Conservation (phyloP, 1,140 invertebrate species). For the Batillaria attramentaria region DNA sequence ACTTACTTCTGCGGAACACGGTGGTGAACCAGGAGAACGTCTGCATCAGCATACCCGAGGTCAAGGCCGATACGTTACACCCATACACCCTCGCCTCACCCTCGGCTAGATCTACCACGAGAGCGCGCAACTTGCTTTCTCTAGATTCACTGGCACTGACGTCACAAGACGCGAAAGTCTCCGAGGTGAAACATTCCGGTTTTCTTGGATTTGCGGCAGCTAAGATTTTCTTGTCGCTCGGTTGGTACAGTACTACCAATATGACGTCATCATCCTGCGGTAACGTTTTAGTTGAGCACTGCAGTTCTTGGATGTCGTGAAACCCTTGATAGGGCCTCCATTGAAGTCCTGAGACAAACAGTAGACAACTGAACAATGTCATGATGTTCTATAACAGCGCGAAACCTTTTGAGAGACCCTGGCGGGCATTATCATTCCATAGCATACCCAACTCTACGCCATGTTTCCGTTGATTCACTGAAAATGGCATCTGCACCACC, state of each 20-base stretch:
- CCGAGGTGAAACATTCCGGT: background rate
- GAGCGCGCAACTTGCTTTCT: background rate
- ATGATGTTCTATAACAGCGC: too few species aligned
- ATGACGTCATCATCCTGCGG: background rate
- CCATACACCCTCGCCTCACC: constrained; percentile 15
- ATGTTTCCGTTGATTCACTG: too few species aligned
- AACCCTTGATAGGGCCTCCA: background rate
- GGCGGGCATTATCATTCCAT: too few species aligned
- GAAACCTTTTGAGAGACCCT: too few species aligned
- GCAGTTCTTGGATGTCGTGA: constrained; percentile 3
- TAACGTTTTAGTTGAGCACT: background rate
- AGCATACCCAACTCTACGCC: too few species aligned
- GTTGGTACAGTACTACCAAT: constrained; percentile 14
- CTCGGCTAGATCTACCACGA: constrained; percentile 7
- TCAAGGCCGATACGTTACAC: constrained; percentile 15
- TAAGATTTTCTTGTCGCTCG: background rate
- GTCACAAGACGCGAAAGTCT: constrained; percentile 3
- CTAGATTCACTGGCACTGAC: background rate
- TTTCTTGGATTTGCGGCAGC: background rate
- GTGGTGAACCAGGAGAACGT: background rate
- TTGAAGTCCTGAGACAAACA: constrained; percentile 1
- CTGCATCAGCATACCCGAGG: background rate
- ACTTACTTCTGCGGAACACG: too few species aligned
- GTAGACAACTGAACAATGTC: too few species aligned
- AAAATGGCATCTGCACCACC: too few species aligned